Conservation (phyloP, 1,140 invertebrate species). For the Psix sp. region DNA sequence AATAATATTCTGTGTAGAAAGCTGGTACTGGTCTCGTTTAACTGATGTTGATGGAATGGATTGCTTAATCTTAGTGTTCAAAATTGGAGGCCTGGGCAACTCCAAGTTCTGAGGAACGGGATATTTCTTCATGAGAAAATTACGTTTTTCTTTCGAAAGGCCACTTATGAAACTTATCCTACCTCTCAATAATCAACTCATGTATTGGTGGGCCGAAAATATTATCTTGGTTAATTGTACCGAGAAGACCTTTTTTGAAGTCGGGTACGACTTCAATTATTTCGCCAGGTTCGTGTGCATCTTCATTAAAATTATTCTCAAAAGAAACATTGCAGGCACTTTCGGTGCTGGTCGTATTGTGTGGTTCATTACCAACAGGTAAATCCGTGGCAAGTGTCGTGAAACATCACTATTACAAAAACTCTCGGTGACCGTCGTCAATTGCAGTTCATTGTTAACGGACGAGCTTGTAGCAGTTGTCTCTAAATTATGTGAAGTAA, state of each 20-base stretch:
- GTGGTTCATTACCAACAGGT: too few relatives aligned
- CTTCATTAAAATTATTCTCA: too few relatives aligned
- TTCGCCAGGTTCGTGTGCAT: too few relatives aligned
- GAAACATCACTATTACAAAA: too few relatives aligned
- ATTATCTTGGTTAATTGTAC: background rate
- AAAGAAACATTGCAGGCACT: too few relatives aligned
- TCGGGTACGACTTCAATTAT: too few relatives aligned
- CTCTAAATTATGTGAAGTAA: too few relatives aligned
- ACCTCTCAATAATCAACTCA: conserved; percentile 7
- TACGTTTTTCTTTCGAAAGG: conserved; percentile 26
- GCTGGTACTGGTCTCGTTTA: conserved; percentile 29
- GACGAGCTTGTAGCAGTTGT: too few relatives aligned
- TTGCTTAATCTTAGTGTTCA: conserved; percentile 13
- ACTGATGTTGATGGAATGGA: conserved; percentile 11
- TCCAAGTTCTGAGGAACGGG: conserved; percentile 18
- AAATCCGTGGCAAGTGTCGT: too few relatives aligned
- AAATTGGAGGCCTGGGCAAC: conserved; percentile 13
- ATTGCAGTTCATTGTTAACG: too few relatives aligned
- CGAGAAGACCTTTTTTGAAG: conserved; percentile 25
- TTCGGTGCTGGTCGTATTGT: too few relatives aligned
- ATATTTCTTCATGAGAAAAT: conserved; percentile 38
- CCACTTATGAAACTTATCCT: conserved; percentile 20
- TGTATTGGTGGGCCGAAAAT: conserved; percentile 2
- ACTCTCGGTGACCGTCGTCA: too few relatives aligned
- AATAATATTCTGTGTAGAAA: conserved; percentile 8